Conservation (phyloP, 2,797 vertebrate genomes). For the Karalla daura region DNA sequence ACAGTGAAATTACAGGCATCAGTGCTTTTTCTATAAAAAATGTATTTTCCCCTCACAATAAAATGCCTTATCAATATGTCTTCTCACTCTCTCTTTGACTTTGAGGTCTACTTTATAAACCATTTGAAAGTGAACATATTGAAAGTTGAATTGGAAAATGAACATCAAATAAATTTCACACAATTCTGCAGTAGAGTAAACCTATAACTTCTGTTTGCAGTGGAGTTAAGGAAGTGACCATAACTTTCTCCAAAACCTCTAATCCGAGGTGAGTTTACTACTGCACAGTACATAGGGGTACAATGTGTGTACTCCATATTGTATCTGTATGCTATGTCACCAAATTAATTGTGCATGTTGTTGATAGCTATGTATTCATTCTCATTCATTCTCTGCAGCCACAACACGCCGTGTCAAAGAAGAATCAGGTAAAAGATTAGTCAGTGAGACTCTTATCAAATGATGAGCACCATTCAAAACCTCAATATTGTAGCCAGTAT, state of each 20-base stretch:
- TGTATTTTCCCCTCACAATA: too few species aligned
- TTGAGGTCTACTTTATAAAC: too few species aligned
- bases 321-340: not conserved
- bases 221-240: conserved; percentile 63
- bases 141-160: too few species aligned
- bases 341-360: not conserved
- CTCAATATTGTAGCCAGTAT: not conserved
- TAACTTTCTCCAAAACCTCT: conserved; percentile 62
- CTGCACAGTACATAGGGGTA: not conserved
- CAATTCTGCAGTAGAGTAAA: too few species aligned
- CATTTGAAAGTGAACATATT: too few species aligned
- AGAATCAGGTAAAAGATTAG: conserved; percentile 60
- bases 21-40: not conserved
- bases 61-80: not conserved
- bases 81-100: not conserved
- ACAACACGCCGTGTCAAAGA: conserved; percentile 23
- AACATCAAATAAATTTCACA: too few species aligned
- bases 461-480: not conserved
- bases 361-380: conserved; percentile 10
- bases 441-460: not conserved
- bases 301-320: not conserved
- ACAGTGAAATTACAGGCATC: not conserved
- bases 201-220: conserved; percentile 63
- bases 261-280: conserved; percentile 60
- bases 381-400: conserved; percentile 34